These are phyloP conservation scores for Sylvietta virens DNA, from an alignment of 2,113 vertebrate species.

Conservation along the genomic window DNA sequence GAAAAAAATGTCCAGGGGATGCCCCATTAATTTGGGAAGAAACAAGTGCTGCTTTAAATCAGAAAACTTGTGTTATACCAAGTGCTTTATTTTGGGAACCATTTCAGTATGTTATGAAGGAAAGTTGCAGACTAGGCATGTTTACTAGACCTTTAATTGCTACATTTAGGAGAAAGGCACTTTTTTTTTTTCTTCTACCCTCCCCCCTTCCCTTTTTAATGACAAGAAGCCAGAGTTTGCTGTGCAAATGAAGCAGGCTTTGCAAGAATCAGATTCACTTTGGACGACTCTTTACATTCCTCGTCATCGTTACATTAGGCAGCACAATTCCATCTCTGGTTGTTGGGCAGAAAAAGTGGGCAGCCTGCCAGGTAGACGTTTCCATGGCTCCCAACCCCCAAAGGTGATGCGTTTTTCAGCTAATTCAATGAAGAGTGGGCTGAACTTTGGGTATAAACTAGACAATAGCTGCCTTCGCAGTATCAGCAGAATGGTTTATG, in stretches of 20 bases:
- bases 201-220: background rate
- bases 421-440: slow-evolving; percentile 85
- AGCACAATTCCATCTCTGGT: slow-evolving; percentile 81
- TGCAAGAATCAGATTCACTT: slow-evolving; percentile 86
- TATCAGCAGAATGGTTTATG: slow-evolving; percentile 91
- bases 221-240: slow-evolving; percentile 77
- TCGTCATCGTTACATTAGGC: slow-evolving; percentile 85
- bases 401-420: slow-evolving; percentile 89
- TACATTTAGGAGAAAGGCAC: slow-evolving; percentile 59
- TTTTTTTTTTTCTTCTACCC: background rate
- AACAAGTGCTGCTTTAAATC: slow-evolving; percentile 21
- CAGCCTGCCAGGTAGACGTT: slow-evolving; percentile 93
- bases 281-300: slow-evolving; percentile 85
- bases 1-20: background rate
- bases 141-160: slow-evolving; percentile 72
- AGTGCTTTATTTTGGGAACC: slow-evolving; percentile 52
- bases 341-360: slow-evolving; percentile 85
- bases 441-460: slow-evolving; percentile 88
- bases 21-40: background rate
- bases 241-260: slow-evolving; percentile 81
- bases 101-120: slow-evolving; percentile 58
- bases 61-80: slow-evolving; percentile 24
- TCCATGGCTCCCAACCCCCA: slow-evolving; percentile 92
- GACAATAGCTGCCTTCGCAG: slow-evolving; percentile 96
- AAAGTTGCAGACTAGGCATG: slow-evolving; percentile 68